phyloP scores from a whole-genome alignment of 1,140 invertebrate species.

The Aphelinus certus region DNA sequence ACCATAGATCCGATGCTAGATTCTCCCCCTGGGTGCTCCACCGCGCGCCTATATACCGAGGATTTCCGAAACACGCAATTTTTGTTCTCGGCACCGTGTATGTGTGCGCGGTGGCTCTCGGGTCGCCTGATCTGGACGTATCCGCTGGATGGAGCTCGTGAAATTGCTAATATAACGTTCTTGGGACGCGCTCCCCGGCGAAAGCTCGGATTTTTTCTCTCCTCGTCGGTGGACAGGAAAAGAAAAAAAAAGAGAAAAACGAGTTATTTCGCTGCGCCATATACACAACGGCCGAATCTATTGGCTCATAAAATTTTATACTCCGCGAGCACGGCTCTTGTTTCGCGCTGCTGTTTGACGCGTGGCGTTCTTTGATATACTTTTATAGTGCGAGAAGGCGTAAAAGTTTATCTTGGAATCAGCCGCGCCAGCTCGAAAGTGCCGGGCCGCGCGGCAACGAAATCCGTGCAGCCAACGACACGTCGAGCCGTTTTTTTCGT shows the following conservation, averaged over 20 bases:
- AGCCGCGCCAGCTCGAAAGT: no score
- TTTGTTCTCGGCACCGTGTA: not conserved
- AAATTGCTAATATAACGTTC: not conserved
- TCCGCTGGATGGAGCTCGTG: not conserved
- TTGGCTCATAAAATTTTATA: conserved; percentile 1
- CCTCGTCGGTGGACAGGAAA: not conserved
- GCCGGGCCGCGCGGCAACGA: no score
- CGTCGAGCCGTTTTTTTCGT: no score
- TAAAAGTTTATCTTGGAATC: no score
- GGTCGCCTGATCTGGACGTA: no score
- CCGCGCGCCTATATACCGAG: not conserved
- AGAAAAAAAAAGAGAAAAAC: no score
- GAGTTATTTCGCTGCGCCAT: conserved; percentile 5
- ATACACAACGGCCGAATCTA: not conserved
- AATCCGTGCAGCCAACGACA: no score
- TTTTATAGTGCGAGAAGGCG: no score
- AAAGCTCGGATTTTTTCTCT: not conserved
- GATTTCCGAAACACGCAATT: conserved; percentile 1
- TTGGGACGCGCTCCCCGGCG: no score
- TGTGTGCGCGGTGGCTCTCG: no score
- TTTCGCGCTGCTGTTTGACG: not conserved
- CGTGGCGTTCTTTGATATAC: not conserved
- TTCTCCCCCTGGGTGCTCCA: not conserved
- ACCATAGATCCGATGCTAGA: conserved; percentile 10
- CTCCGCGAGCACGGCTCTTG: not conserved